Evolutionary conservation across 2,797 vertebrate species (phyloP).

Genomic region (Myotis myotis): DNA sequence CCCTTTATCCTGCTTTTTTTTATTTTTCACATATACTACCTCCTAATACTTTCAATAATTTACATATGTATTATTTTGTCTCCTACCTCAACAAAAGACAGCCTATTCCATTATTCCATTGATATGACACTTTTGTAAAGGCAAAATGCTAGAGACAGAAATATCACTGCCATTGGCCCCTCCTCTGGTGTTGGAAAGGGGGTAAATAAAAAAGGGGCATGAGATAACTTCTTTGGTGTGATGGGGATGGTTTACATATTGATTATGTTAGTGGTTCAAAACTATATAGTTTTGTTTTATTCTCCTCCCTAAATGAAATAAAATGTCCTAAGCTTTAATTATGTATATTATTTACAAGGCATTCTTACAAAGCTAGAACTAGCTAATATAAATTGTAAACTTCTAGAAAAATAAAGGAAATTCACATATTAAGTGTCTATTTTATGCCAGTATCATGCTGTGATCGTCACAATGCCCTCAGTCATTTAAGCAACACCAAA

Average conservation of each 20-base stretch:
- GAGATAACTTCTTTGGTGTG: not conserved
- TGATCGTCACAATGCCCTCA: not conserved
- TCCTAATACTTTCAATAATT: not conserved
- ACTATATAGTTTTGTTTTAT: not conserved
- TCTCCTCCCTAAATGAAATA: not conserved
- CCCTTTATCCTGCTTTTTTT: not conserved
- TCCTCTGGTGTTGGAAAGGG: not conserved
- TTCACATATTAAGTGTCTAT: not conserved
- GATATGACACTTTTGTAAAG: not conserved
- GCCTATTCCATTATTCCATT: not conserved
- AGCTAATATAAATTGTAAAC: not conserved
- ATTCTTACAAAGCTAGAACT: not conserved
- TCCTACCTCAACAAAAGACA: not conserved
- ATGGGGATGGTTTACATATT: not conserved
- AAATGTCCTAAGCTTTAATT: not conserved
- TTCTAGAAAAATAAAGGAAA: not conserved
- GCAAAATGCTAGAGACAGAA: not conserved
- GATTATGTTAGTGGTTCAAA: not conserved
- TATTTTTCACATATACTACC: not conserved
- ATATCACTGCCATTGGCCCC: not conserved
- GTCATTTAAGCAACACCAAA: not conserved
- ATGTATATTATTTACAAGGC: not conserved
- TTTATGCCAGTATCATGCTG: not conserved
- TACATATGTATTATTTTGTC: conserved; percentile 38
- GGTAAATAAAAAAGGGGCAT: not conserved